These are phyloP conservation scores for Abscondita cerata DNA, from an alignment of 2,888 invertebrate species.

Conservation along the genomic window DNA sequence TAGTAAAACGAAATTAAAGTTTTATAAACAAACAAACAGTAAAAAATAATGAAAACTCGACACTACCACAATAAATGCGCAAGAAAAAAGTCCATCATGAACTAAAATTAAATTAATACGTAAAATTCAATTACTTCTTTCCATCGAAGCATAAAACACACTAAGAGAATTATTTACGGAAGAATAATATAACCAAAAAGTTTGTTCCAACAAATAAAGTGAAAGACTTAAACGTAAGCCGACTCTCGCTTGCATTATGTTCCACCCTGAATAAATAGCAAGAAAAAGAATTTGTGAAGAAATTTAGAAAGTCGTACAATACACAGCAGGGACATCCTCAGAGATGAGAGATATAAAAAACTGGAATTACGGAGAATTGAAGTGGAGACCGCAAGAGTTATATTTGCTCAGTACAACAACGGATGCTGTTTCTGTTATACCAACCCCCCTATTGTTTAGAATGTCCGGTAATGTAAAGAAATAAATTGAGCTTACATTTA, in stretches of 20 bases:
- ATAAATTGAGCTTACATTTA: constrained; percentile 29
- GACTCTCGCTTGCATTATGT: constrained; percentile 27
- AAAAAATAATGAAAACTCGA: no score
- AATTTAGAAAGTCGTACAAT: constrained; percentile 36
- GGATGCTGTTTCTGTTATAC: constrained; percentile 25
- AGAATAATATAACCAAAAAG: constrained; percentile 31
- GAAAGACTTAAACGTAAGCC: constrained; percentile 30
- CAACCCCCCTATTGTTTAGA: constrained; percentile 21
- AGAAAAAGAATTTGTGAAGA: constrained; percentile 35
- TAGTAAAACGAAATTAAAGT: no score
- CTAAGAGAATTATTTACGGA: constrained; percentile 31
- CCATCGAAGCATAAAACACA: constrained; percentile 25
- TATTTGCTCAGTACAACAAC: constrained; percentile 28
- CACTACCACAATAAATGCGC: no score
- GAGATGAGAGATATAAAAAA: constrained; percentile 37
- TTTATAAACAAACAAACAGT: no score
- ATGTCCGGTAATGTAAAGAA: constrained; percentile 27
- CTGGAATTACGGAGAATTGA: constrained; percentile 36
- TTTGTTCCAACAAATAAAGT: constrained; percentile 33
- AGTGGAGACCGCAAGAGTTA: constrained; percentile 35
- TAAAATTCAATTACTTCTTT: constrained; percentile 28
- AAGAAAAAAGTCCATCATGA: constrained; percentile 16
- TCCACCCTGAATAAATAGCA: constrained; percentile 33
- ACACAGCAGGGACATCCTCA: constrained; percentile 36
- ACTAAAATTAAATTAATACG: constrained; percentile 26